Evolutionary conservation across 2,113 vertebrate species (phyloP).

Genomic region (Martes martes): DNA sequence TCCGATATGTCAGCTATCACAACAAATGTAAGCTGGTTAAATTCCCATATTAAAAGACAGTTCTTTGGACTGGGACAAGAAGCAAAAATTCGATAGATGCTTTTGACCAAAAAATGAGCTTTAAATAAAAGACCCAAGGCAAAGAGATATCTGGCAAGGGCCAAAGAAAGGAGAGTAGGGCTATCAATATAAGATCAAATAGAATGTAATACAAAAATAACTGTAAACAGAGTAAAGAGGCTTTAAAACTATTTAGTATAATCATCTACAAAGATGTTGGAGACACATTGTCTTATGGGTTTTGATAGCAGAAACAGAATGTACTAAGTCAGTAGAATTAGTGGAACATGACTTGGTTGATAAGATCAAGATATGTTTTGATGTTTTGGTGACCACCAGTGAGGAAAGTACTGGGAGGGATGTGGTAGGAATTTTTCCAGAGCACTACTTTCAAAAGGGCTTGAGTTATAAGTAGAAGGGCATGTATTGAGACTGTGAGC

Average conservation of each 20-base stretch:
- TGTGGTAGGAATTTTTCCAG: not conserved
- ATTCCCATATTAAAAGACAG: not conserved
- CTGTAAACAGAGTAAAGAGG: not conserved
- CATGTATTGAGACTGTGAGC: not conserved
- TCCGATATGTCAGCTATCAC: not conserved
- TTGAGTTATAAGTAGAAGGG: not conserved
- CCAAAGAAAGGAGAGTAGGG: not conserved
- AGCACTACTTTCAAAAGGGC: not conserved
- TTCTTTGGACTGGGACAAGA: not conserved
- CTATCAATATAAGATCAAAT: not conserved
- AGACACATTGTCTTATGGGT: not conserved
- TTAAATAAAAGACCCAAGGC: not conserved
- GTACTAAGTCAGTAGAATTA: not conserved
- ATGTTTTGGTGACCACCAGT: not conserved
- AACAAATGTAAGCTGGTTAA: not conserved
- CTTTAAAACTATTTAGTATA: not conserved
- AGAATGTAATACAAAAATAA: not conserved
- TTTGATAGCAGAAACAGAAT: not conserved
- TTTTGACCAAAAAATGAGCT: not conserved
- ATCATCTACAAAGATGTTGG: not conserved
- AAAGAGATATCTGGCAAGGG: not conserved
- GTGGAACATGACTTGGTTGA: not conserved
- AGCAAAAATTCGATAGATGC: not conserved
- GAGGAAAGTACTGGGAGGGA: not conserved
- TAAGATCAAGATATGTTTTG: not conserved